Evolutionary conservation across 2,888 invertebrate genomes (phyloP).

Genomic region (Rhaphigaster nebulosa): DNA sequence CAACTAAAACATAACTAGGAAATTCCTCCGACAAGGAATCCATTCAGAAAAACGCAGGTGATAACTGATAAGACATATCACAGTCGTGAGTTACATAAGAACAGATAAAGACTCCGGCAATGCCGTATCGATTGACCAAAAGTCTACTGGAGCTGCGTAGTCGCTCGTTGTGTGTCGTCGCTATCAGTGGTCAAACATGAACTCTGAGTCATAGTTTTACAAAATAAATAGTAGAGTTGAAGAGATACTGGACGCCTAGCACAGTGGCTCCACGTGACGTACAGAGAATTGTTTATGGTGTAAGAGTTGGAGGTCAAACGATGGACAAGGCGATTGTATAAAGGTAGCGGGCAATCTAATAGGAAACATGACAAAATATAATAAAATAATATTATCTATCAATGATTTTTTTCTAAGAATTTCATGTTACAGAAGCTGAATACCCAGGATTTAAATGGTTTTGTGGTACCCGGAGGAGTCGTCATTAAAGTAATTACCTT

Average conservation of each 20-base stretch:
- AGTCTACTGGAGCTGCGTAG: slow-evolving; percentile 33
- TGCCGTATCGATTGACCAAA: slow-evolving; percentile 9
- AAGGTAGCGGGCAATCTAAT: too few species aligned
- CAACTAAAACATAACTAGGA: not conserved
- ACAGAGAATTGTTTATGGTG: not conserved
- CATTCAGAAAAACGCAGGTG: slow-evolving; percentile 12
- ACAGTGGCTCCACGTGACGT: not conserved
- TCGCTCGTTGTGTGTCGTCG: not conserved
- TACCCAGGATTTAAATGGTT: too few species aligned
- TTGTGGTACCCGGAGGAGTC: not conserved
- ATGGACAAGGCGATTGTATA: too few species aligned
- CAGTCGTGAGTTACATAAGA: not conserved
- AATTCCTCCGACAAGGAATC: not conserved
- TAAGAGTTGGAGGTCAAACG: too few species aligned
- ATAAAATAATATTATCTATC: too few species aligned
- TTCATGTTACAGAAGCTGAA: too few species aligned
- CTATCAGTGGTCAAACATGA: slow-evolving; percentile 8
- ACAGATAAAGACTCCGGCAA: slow-evolving; percentile 1
- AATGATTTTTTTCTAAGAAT: too few species aligned
- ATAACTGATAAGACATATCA: not conserved
- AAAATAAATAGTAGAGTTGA: not conserved
- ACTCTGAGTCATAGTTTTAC: slow-evolving; percentile 1
- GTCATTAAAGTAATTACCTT: not conserved
- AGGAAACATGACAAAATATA: too few species aligned
- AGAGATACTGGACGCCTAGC: not conserved